These are phyloP conservation scores for Drosophila novamexicana DNA, from an alignment of 1,140 invertebrate species.

Conservation along the genomic window DNA sequence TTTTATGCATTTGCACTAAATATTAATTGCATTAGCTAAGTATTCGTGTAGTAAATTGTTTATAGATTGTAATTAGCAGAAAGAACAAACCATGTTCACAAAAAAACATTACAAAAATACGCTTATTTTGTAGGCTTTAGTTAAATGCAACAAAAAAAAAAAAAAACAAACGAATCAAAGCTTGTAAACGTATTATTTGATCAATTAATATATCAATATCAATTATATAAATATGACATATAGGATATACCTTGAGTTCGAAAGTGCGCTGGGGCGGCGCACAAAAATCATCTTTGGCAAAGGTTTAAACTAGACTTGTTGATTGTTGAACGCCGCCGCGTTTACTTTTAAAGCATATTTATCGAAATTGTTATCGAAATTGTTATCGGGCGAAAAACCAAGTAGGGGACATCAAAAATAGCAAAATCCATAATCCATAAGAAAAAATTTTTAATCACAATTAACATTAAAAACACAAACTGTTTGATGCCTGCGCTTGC, in stretches of 20 bases:
- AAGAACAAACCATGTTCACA: slow-evolving; percentile 11
- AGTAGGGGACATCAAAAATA: slow-evolving; percentile 13
- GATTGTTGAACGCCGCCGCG: slow-evolving; percentile 24
- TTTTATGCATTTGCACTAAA: slow-evolving; percentile 78
- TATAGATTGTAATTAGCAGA: slow-evolving; percentile 58
- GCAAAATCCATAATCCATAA: not conserved
- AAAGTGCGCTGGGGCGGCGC: slow-evolving; percentile 5
- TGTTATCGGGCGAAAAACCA: slow-evolving; percentile 4
- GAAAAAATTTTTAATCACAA: slow-evolving; percentile 24
- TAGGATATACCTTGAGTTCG: slow-evolving; percentile 17
- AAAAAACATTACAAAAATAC: slow-evolving; percentile 37
- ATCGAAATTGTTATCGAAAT: slow-evolving; percentile 23
- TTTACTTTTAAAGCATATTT: slow-evolving; percentile 25
- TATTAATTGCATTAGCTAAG: slow-evolving; percentile 76
- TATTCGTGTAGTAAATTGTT: slow-evolving; percentile 69
- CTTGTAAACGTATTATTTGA: slow-evolving; percentile 45
- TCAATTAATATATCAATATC: not conserved
- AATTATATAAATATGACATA: slow-evolving; percentile 16
- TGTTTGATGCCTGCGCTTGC: slow-evolving; percentile 25
- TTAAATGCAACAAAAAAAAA: slow-evolving; percentile 65
- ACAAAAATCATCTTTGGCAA: slow-evolving; percentile 50
- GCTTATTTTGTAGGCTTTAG: slow-evolving; percentile 42
- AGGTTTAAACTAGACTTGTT: slow-evolving; percentile 35
- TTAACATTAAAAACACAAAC: slow-evolving; percentile 42
- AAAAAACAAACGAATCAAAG: slow-evolving; percentile 45